Evolutionary conservation across 2,888 invertebrate species (phyloP).

Genomic region (Aporophyla lueneburgensis): DNA sequence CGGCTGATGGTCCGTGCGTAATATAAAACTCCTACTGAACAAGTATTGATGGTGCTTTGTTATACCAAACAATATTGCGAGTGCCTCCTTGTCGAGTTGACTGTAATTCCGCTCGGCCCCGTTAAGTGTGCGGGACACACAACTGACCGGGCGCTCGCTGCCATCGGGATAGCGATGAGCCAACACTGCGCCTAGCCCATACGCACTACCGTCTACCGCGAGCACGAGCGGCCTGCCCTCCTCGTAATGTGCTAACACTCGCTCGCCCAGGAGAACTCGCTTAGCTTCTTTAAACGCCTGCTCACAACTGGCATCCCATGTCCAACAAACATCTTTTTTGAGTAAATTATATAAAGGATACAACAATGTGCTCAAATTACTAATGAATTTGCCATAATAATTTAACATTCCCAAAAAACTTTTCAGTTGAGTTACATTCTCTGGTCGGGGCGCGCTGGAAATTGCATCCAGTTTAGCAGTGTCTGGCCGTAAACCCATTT

Average conservation of each 20-base stretch:
- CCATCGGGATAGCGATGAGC: not conserved
- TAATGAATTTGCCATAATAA: conserved; percentile 12
- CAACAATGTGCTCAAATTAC: not conserved
- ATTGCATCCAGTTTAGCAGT: not conserved
- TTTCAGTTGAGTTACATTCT: conserved; percentile 1
- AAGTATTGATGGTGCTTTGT: conserved; percentile 9
- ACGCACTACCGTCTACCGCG: conserved; percentile 1
- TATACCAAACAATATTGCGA: not conserved
- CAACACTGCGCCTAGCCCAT: not conserved
- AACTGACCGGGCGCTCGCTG: not conserved
- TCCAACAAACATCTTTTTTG: conserved; percentile 5
- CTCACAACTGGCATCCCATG: not conserved
- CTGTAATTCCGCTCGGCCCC: not conserved
- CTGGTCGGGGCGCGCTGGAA: not conserved
- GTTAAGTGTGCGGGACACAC: not conserved
- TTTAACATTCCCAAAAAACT: conserved; percentile 4
- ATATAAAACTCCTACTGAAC: not conserved
- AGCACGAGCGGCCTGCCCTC: not conserved
- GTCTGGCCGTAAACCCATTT: not conserved
- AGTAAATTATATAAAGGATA: not conserved
- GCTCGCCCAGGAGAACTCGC: not conserved
- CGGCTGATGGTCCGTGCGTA: conserved; percentile 10
- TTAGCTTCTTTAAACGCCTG: conserved; percentile 1
- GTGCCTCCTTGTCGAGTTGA: not conserved
- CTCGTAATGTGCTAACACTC: not conserved